Conservation (phyloP, 2,113 vertebrate species). For the Paracyprichromis sp. region DNA sequence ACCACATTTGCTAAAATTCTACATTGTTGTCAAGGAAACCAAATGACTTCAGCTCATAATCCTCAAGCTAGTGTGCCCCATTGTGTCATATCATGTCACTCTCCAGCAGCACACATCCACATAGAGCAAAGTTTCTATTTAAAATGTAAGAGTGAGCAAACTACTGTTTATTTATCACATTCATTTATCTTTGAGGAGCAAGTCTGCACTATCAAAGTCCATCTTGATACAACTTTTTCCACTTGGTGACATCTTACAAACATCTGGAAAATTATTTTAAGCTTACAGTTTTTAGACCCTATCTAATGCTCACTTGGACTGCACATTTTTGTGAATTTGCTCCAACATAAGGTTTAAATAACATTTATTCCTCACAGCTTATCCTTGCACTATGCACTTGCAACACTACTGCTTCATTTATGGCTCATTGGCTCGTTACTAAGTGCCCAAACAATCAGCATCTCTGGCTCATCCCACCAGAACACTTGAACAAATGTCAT, state of each 20-base stretch:
- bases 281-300: not conserved
- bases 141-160: not conserved
- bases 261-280: not conserved
- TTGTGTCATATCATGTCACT: not conserved
- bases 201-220: not conserved
- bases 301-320: not conserved
- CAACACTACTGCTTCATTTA: not conserved
- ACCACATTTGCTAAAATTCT: not conserved
- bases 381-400: not conserved
- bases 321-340: not conserved
- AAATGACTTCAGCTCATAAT: constrained; percentile 5
- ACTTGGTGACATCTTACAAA: not conserved
- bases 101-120: not conserved
- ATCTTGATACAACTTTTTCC: not conserved
- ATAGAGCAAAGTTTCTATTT: not conserved
- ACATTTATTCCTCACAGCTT: not conserved
- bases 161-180: not conserved
- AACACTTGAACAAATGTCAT: not conserved
- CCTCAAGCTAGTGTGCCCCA: not conserved
- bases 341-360: not conserved
- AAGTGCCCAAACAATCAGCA: not conserved
- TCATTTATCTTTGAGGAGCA: not conserved
- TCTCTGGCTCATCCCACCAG: not conserved
- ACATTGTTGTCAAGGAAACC: constrained; percentile 28
- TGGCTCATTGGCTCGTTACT: not conserved